Evolutionary conservation across 2,888 invertebrate species (phyloP).

Genomic region (Luperina testacea): DNA sequence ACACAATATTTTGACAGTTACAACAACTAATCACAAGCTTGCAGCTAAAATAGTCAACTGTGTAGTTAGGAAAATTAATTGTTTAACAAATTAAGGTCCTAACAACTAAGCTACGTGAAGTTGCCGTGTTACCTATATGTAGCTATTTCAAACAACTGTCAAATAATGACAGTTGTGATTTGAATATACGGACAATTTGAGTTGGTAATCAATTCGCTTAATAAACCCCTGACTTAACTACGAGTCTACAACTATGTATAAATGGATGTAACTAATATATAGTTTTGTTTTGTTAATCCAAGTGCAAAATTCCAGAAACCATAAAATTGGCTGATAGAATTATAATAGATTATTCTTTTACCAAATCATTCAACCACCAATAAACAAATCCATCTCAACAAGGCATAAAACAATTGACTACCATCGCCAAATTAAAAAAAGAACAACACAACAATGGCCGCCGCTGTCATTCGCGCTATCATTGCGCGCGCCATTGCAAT

Average conservation of each 20-base stretch:
- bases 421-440: conserved; percentile 36
- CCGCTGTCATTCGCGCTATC: conserved; percentile 24
- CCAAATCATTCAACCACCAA: neutral
- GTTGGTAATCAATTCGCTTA: too few relatives aligned
- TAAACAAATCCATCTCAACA: neutral
- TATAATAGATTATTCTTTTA: neutral
- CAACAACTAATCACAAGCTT: neutral
- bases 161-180: neutral
- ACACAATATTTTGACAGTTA: neutral
- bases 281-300: neutral
- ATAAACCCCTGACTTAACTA: neutral
- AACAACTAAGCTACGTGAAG: too few relatives aligned
- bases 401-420: conserved; percentile 28
- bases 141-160: too few relatives aligned
- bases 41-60: neutral
- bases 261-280: too few relatives aligned
- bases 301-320: neutral
- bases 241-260: neutral
- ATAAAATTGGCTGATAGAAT: neutral
- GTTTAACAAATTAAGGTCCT: neutral
- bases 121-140: too few relatives aligned
- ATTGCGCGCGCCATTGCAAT: conserved; percentile 55
- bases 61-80: neutral
- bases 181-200: neutral
- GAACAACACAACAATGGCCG: conserved; percentile 48